Evolutionary conservation across 2,797 vertebrate species (phyloP).

Genomic region (Sciurus vulgaris): DNA sequence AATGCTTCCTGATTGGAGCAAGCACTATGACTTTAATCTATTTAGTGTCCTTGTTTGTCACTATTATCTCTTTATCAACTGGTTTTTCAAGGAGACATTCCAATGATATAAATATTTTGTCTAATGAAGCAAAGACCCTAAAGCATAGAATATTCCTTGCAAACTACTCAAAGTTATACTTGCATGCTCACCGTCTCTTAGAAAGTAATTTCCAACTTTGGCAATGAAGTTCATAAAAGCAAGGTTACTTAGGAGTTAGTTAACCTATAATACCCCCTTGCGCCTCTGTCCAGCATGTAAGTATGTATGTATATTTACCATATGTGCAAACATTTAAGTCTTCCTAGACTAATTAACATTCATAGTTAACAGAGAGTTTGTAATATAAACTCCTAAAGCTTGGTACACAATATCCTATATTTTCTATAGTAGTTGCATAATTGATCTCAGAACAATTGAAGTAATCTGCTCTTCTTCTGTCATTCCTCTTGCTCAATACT

Average conservation of each 20-base stretch:
- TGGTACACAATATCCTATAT: background rate
- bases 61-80: conserved; percentile 69
- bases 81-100: conserved; percentile 57
- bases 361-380: conserved; percentile 75
- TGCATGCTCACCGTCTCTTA: background rate
- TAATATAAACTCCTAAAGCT: conserved; percentile 74
- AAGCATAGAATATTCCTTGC: conserved; percentile 35
- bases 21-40: conserved; percentile 54
- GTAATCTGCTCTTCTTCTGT: background rate
- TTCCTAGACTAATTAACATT: conserved; percentile 77
- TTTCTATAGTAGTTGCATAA: conserved; percentile 37
- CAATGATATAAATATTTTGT: conserved; percentile 63
- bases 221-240: conserved; percentile 63
- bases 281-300: conserved; percentile 15
- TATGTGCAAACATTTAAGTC: conserved; percentile 63
- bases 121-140: conserved; percentile 58
- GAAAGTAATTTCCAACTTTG: conserved; percentile 34
- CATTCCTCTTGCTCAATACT: background rate
- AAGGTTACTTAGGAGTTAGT: conserved; percentile 73
- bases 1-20: conserved; percentile 50
- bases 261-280: conserved; percentile 75
- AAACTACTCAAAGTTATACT: conserved; percentile 14
- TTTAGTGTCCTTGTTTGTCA: conserved; percentile 65
- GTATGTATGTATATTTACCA: conserved; percentile 24
- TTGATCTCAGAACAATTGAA: conserved; percentile 12